Percentiles rank a stretch among this genome's conserved stretches.
phyloP scores from a whole-genome alignment of 2,888 invertebrate species.

The Drosophila flavopinicola region DNA sequence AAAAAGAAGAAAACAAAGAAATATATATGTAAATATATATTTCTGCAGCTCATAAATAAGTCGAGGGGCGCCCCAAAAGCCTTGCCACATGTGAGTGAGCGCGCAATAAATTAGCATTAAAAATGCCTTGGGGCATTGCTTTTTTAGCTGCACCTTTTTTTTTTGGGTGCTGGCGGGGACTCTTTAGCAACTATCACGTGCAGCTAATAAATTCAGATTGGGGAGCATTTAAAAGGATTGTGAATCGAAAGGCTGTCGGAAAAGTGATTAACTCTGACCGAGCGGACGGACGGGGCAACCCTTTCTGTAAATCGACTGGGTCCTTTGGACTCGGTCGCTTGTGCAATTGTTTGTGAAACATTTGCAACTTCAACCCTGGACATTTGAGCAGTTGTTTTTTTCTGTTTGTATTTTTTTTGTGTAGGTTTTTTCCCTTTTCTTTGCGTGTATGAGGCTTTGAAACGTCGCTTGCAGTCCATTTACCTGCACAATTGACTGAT shows the following conservation, averaged over 20 bases:
- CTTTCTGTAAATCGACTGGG: constrained; percentile 48
- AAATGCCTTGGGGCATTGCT: constrained; percentile 60
- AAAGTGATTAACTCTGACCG: constrained; percentile 82
- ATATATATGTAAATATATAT: constrained; percentile 45
- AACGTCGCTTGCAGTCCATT: constrained; percentile 82
- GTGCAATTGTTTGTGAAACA: constrained; percentile 74
- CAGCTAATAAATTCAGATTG: constrained; percentile 80
- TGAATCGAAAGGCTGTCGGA: constrained; percentile 60
- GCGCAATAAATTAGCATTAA: constrained; percentile 77
- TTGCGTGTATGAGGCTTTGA: constrained; percentile 37
- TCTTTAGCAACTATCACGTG: constrained; percentile 78
- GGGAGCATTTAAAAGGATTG: constrained; percentile 67
- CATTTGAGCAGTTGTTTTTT: constrained; percentile 11
- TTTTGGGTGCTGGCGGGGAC: too few species aligned
- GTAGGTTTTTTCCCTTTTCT: constrained; percentile 6
- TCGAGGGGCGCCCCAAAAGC: constrained; percentile 25
- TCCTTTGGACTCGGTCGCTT: constrained; percentile 42
- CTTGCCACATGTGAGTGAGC: constrained; percentile 48
- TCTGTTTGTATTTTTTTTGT: constrained; percentile 13
- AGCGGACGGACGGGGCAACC: constrained; percentile 33
- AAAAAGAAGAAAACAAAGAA: constrained; percentile 11
- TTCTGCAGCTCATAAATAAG: constrained; percentile 72
- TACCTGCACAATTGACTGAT: constrained; percentile 84
- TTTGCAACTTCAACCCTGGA: constrained; percentile 55
- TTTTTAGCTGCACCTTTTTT: constrained; percentile 35